Evolutionary conservation across 2,113 vertebrate species (phyloP).

Genomic region (Prunella himalayana): DNA sequence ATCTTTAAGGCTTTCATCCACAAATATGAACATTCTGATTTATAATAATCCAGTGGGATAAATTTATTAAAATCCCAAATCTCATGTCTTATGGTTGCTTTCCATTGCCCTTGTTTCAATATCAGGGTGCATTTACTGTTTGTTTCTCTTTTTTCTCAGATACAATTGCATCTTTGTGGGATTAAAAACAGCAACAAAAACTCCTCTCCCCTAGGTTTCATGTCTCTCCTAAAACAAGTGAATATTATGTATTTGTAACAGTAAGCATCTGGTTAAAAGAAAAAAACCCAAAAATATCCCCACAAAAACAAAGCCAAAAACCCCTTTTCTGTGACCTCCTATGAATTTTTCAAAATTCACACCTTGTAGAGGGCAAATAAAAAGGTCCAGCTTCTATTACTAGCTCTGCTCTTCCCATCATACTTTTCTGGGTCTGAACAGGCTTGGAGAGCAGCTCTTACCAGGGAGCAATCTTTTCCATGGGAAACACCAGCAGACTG

Average conservation of each 20-base stretch:
- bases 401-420: not conserved
- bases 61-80: not conserved
- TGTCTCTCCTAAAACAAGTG: not conserved
- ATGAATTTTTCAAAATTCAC: not conserved
- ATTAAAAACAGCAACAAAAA: not conserved
- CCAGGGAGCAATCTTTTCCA: not conserved
- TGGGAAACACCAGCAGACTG: not conserved
- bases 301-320: not conserved
- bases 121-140: not conserved
- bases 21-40: not conserved
- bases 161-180: not conserved
- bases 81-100: not conserved
- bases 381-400: not conserved
- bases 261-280: not conserved
- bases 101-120: not conserved
- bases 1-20: not conserved
- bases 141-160: not conserved
- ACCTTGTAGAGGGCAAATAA: not conserved
- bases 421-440: not conserved
- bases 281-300: not conserved
- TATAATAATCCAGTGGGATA: not conserved
- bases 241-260: not conserved
- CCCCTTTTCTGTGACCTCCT: rapidly evolving
- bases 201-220: rapidly evolving
- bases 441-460: not conserved